Evolutionary conservation across 2,113 vertebrate species (phyloP).

Genomic region (Notarius lentiginosus): DNA sequence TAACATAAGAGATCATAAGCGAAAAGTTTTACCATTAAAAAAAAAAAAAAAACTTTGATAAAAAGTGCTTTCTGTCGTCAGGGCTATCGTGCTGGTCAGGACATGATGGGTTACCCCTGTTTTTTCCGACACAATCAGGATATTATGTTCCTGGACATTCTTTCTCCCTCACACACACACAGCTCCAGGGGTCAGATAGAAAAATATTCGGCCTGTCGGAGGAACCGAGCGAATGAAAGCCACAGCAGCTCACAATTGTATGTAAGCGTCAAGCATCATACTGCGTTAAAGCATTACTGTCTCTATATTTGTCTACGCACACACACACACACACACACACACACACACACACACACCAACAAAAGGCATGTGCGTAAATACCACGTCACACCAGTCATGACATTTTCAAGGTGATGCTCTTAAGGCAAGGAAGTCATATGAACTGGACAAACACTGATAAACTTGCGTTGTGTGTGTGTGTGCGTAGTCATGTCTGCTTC

Average conservation of each 20-base stretch:
- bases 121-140: neutral
- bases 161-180: neutral
- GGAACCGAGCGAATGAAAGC: constrained; percentile 53
- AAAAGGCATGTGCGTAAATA: constrained; percentile 47
- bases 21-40: no score
- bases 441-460: constrained; percentile 79
- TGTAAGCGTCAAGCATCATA: constrained; percentile 1
- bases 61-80: no score
- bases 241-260: neutral
- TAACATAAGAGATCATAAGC: no score
- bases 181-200: constrained; percentile 31
- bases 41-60: neutral
- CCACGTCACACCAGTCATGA: constrained; percentile 55
- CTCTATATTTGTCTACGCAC: neutral
- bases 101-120: neutral
- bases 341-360: constrained; percentile 44
- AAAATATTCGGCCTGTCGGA: constrained; percentile 55
- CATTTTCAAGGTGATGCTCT: constrained; percentile 62
- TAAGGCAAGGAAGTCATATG: constrained; percentile 69
- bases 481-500: neutral
- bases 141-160: constrained; percentile 28
- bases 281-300: neutral
- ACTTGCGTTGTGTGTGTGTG: constrained; percentile 26
- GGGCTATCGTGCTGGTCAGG: neutral
- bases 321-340: constrained; percentile 3